A percentile compares a stretch with the other conserved stretches of the same genome.
phyloP scores from a whole-genome alignment of 2,888 invertebrate genomes.

The Gasteruption jaculator region DNA sequence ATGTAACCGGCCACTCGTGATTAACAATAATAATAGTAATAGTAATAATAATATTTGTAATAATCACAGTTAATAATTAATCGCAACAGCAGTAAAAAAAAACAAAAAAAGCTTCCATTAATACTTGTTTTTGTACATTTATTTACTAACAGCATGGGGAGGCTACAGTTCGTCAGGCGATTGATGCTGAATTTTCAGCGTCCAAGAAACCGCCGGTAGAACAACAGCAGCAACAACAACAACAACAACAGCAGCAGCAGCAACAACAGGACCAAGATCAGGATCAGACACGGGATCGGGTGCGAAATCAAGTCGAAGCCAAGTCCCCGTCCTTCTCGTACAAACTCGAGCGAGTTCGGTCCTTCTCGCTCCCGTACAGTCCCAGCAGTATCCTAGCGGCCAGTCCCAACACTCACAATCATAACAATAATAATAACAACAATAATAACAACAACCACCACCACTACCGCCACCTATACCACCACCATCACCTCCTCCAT shows the following conservation, averaged over 20 bases:
- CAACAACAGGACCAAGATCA: no score
- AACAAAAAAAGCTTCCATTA: background rate
- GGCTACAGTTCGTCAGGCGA: no score
- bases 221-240: conserved; percentile 34
- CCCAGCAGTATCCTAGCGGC: conserved; percentile 27
- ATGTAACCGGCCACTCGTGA: conserved; percentile 8
- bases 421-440: no score
- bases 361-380: conserved; percentile 39
- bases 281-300: no score
- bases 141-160: conserved; percentile 63
- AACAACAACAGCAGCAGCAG: no score
- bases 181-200: conserved; percentile 32
- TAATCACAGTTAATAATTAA: conserved; percentile 8
- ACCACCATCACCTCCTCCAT: no score
- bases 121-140: conserved; percentile 8
- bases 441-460: no score
- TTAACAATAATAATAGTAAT: conserved; percentile 13
- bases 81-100: conserved; percentile 6
- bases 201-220: conserved; percentile 36
- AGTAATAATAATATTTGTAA: background rate
- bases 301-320: no score
- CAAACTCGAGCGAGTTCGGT: conserved; percentile 38
- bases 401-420: no score
- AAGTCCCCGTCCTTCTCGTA: conserved; percentile 32
- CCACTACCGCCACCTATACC: no score